A percentile compares a stretch with the other conserved stretches of the same genome.
These are phyloP conservation scores for Nesospiza acunhae DNA, from an alignment of 2,113 vertebrate species.

Conservation along the genomic window DNA sequence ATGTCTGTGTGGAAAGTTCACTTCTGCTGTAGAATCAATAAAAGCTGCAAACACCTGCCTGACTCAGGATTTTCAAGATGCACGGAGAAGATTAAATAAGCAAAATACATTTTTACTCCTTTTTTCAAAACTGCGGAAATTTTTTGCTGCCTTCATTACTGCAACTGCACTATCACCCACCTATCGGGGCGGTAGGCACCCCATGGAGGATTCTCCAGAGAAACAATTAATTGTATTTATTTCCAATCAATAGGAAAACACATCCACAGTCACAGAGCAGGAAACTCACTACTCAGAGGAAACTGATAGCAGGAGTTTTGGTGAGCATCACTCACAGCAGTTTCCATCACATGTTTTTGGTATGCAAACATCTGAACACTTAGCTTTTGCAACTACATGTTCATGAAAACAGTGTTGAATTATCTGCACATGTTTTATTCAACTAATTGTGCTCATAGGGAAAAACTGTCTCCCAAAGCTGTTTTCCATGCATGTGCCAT, in stretches of 20 bases:
- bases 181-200: not conserved
- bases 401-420: not conserved
- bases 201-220: not conserved
- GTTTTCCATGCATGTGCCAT: not conserved
- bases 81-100: not conserved
- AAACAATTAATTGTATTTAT: not conserved
- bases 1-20: not conserved
- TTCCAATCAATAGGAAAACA: not conserved
- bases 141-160: not conserved
- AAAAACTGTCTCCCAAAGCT: not conserved
- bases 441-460: not conserved
- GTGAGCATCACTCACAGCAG: not conserved
- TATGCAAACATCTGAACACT: not conserved
- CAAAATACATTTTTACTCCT: not conserved
- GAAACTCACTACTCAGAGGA: not conserved
- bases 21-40: not conserved
- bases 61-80: not conserved
- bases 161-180: not conserved
- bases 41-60: not conserved
- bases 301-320: not conserved
- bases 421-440: not conserved
- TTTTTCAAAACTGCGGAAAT: not conserved
- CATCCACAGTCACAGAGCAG: not conserved
- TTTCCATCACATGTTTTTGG: fast-evolving
- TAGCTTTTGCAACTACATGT: not conserved